Evolutionary conservation across 2,797 vertebrate genomes (phyloP).

Genomic region (Malurus splendens): DNA sequence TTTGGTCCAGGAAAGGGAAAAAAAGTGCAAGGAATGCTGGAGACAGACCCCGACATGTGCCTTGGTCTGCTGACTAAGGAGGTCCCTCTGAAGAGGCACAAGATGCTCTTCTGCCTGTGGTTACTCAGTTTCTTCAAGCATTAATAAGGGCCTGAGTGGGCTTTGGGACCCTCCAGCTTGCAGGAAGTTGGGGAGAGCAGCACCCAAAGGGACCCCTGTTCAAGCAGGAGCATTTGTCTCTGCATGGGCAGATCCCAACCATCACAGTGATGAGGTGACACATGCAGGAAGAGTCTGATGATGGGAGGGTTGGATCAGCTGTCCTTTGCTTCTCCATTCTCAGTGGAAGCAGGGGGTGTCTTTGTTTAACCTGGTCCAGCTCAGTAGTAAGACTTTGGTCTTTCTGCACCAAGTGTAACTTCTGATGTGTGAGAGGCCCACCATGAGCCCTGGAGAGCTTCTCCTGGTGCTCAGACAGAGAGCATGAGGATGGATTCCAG

Average conservation of each 20-base stretch:
- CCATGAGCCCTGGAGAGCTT: not conserved
- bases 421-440: not conserved
- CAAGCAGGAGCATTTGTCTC: not conserved
- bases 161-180: not conserved
- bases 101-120: not conserved
- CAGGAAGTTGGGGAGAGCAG: not conserved
- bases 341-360: not conserved
- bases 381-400: not conserved
- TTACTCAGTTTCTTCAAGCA: not conserved
- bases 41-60: rapidly evolving
- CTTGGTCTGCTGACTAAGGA: not conserved
- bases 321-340: not conserved
- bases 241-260: not conserved
- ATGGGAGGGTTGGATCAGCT: not conserved
- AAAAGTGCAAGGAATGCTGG: not conserved
- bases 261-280: not conserved
- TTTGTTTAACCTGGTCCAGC: not conserved
- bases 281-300: not conserved
- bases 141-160: not conserved
- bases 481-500: not conserved
- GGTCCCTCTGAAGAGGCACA: not conserved
- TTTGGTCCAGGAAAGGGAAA: not conserved
- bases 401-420: not conserved
- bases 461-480: not conserved
- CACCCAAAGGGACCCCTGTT: not conserved